Conservation (phyloP, 1,140 invertebrate genomes). For the Cydia pomonella region DNA sequence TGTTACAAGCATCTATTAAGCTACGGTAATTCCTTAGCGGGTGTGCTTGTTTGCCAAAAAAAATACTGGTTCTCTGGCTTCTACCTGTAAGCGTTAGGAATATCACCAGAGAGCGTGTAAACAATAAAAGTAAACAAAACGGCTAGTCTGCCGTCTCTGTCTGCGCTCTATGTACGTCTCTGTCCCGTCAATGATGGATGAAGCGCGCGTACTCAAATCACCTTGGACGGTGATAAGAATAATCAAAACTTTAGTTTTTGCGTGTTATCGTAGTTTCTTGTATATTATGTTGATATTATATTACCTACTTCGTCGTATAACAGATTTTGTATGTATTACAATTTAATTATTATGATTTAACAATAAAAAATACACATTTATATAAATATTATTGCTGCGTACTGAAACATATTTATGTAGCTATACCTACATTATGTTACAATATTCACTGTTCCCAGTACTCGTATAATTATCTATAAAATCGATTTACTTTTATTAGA, state of each 20-base stretch:
- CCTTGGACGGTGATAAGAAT: slow-evolving; percentile 29
- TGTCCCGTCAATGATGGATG: neutral
- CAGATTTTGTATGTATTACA: neutral
- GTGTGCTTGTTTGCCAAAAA: no score
- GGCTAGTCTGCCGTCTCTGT: neutral
- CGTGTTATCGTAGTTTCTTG: slow-evolving; percentile 20
- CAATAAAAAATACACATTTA: no score
- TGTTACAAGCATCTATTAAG: no score
- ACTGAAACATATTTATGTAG: no score
- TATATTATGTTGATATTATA: neutral
- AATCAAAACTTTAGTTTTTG: slow-evolving; percentile 20
- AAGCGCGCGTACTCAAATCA: slow-evolving; percentile 14
- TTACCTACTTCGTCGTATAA: neutral
- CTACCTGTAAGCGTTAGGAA: neutral
- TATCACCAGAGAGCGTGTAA: slow-evolving; percentile 13
- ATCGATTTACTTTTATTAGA: no score
- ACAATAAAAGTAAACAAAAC: slow-evolving; percentile 33
- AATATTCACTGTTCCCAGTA: no score
- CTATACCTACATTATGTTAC: no score
- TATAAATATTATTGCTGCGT: no score
- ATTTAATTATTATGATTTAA: neutral
- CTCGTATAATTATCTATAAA: no score
- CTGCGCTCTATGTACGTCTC: neutral
- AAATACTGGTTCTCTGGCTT: no score
- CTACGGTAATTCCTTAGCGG: no score